A percentile compares a stretch with the other conserved stretches of the same genome.
Conservation (phyloP, 1,140 invertebrate species). For the Gonatopus flavifemur region DNA sequence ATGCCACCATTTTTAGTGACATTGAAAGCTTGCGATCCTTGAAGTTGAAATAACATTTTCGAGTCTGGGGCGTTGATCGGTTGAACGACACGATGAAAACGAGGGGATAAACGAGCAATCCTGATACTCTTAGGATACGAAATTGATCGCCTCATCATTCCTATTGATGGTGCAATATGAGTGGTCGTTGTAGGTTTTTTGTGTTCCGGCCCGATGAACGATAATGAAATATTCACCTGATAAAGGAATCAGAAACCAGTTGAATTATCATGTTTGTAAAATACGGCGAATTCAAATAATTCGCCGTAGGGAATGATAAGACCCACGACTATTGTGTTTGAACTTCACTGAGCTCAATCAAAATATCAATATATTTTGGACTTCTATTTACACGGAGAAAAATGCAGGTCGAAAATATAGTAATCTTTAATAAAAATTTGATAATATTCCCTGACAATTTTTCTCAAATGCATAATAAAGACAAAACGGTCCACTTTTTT, state of each 20-base stretch:
- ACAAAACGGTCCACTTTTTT: too few relatives aligned
- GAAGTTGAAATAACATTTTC: slow-evolving; percentile 35
- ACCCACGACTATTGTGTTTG: too few relatives aligned
- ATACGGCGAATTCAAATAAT: too few relatives aligned
- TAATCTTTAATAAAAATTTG: too few relatives aligned
- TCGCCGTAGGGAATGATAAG: too few relatives aligned
- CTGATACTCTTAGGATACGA: slow-evolving; percentile 28
- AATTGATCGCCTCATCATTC: slow-evolving; percentile 24
- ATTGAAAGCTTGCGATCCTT: slow-evolving; percentile 52
- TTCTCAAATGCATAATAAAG: too few relatives aligned
- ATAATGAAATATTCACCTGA: slow-evolving; percentile 47
- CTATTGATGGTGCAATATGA: slow-evolving; percentile 29
- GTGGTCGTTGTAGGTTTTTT: slow-evolving; percentile 38
- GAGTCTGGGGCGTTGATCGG: slow-evolving; percentile 30
- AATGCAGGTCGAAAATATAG: too few relatives aligned
- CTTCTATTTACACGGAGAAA: too few relatives aligned
- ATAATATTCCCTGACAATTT: too few relatives aligned
- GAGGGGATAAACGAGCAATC: slow-evolving; percentile 33
- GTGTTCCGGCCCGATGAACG: slow-evolving; percentile 48
- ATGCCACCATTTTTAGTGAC: slow-evolving; percentile 62
- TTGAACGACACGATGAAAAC: slow-evolving; percentile 44
- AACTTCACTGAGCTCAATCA: too few relatives aligned
- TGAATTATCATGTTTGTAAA: too few relatives aligned
- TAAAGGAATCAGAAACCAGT: slow-evolving; percentile 9
- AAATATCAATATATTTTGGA: too few relatives aligned